Percentiles rank a stretch among this genome's conserved stretches.
phyloP scores from a whole-genome alignment of 2,888 invertebrate genomes.

The Pseudanteris insignis region DNA sequence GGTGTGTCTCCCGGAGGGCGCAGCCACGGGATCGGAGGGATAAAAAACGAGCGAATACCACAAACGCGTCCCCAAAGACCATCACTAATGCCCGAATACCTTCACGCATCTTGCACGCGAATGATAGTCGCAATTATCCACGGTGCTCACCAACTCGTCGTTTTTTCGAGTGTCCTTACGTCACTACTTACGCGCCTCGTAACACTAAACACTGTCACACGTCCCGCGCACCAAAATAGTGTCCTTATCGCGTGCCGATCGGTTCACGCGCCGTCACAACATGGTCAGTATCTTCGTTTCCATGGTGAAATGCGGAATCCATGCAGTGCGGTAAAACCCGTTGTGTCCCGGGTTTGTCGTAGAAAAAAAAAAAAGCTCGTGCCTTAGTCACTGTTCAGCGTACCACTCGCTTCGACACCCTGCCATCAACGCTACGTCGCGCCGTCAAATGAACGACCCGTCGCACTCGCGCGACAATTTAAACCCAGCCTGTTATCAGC shows the following conservation, averaged over 20 bases:
- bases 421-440: too few relatives aligned
- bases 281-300: slow-evolving; percentile 53
- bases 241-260: slow-evolving; percentile 58
- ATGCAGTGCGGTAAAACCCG: too few relatives aligned
- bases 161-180: not conserved
- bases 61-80: slow-evolving; percentile 64
- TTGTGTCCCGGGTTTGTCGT: not conserved
- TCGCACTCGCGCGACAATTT: not conserved
- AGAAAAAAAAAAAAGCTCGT: too few relatives aligned
- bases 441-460: slow-evolving; percentile 8
- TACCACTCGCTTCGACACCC: too few relatives aligned
- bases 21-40: slow-evolving; percentile 64
- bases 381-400: not conserved
- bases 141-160: not conserved
- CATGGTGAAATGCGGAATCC: slow-evolving; percentile 27
- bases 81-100: slow-evolving; percentile 61
- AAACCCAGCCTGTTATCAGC: slow-evolving; percentile 1
- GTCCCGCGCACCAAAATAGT: slow-evolving; percentile 62
- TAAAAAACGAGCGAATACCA: slow-evolving; percentile 65
- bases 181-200: too few relatives aligned
- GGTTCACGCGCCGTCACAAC: slow-evolving; percentile 62
- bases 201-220: not conserved
- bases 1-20: slow-evolving; percentile 81
- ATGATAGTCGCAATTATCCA: not conserved
- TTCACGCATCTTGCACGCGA: slow-evolving; percentile 56